Base-by-base conservation (phyloP, 1,140 invertebrate genomes). In the Pemphigus obesinymphae region DNA sequence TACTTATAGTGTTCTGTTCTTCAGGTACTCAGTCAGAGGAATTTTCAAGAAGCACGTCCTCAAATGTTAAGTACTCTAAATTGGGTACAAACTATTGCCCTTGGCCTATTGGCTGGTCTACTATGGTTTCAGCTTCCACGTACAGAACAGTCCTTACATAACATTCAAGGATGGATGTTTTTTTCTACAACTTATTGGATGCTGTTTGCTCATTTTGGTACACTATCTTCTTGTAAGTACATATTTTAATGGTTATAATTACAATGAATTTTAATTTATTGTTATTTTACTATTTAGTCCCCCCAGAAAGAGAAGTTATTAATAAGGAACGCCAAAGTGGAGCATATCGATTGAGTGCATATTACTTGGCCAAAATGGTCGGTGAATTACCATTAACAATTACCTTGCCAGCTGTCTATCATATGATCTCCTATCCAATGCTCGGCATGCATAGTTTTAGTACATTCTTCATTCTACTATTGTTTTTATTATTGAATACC, bases 161-260 rank as follows among this genome's bases (percentile, higher is more conserved):
- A 96, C 87, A 91, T 95, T 43, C 92, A 94, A 88, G 94, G 94
- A 58, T 94, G 93, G 92, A 93, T 95, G 91, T 95, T 95, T 86
- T 95, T 95, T 88, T 93, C 93, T 29, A 93, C 92, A 34, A 94
- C 92, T 34, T 95, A 95, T 85, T 95, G 93, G 94, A 95, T 95
- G 92, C 88, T 95, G 40, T 94, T 94, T 86, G 92, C 93, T 20
- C 89, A 94, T 82, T 95, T 95, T 85, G 92, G 93, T 84, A 92
- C 94, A 80, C 88, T 95, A 23, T 91, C 92, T 85, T 92, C 93
- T 86, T 92, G 91, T 92, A 86, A 91, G 83, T 72, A 31, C 17
- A 15, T 17, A 23, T n/a, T n/a, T n/a, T n/a, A n/a, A n/a, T n/a
- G n/a, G n/a, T n/a, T n/a, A n/a, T n/a, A n/a, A n/a, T n/a, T n/a